Conservation (phyloP, 2,888 invertebrate species). For the Osmoderma eremita region DNA sequence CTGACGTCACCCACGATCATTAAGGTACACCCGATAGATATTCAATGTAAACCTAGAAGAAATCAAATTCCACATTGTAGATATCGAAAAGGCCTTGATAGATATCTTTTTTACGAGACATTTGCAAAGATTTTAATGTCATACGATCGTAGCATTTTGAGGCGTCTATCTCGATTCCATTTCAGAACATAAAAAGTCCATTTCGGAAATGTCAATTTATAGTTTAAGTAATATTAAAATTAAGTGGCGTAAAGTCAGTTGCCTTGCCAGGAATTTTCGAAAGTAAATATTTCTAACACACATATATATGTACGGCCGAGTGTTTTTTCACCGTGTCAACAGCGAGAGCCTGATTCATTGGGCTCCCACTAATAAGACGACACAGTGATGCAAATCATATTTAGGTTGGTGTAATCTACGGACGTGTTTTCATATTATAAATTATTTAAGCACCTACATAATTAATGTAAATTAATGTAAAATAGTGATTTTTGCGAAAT, state of each 20-base stretch:
- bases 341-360: neutral
- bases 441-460: constrained; percentile 12
- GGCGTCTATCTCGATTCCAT: too few relatives aligned
- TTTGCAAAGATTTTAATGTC: too few relatives aligned
- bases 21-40: too few relatives aligned
- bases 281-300: neutral
- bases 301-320: neutral
- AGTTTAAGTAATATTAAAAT: neutral
- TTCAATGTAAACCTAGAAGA: too few relatives aligned
- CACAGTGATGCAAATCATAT: constrained; percentile 6
- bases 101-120: too few relatives aligned
- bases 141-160: too few relatives aligned
- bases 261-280: neutral
- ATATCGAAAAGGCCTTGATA: too few relatives aligned
- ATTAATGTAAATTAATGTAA: constrained; percentile 35
- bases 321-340: neutral
- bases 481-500: constrained; percentile 9
- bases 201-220: neutral
- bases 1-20: too few relatives aligned
- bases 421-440: neutral
- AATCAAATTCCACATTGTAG: too few relatives aligned
- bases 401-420: neutral
- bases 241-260: neutral
- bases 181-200: too few relatives aligned
- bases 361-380: constrained; percentile 12